Conservation (phyloP, 1,140 invertebrate genomes). For the Augochlora pura region DNA sequence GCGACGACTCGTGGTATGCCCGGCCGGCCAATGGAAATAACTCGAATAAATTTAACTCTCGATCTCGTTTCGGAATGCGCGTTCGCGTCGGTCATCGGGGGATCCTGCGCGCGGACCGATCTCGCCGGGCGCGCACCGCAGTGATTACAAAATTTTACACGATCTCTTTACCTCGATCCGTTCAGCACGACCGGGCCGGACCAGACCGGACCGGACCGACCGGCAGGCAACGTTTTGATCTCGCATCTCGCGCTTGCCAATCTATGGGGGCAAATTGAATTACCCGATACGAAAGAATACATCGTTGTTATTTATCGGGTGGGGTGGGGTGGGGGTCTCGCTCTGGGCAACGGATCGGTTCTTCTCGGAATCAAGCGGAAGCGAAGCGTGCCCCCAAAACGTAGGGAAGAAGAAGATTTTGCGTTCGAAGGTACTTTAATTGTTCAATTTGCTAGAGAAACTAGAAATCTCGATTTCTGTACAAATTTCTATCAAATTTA, state of each 20-base stretch:
- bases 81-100: constrained; percentile 23
- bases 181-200: constrained; percentile 2
- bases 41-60: constrained; percentile 64
- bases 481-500: too few relatives aligned
- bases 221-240: neutral
- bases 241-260: neutral
- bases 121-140: neutral
- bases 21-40: constrained; percentile 58
- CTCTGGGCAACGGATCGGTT: too few relatives aligned
- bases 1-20: constrained; percentile 59
- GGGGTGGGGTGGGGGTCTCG: too few relatives aligned
- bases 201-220: neutral
- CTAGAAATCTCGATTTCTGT: too few relatives aligned
- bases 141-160: constrained; percentile 56
- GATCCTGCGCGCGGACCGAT: constrained; percentile 34
- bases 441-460: too few relatives aligned
- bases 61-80: constrained; percentile 60
- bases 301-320: too few relatives aligned
- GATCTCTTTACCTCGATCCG: constrained; percentile 38
- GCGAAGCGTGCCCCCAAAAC: too few relatives aligned
- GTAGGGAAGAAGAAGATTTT: too few relatives aligned
- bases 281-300: too few relatives aligned
- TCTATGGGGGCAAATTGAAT: constrained; percentile 23
- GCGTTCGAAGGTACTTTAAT: too few relatives aligned
- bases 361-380: too few relatives aligned